Conservation (phyloP, 1,140 invertebrate species). For the Akabosia matsudoensis region DNA sequence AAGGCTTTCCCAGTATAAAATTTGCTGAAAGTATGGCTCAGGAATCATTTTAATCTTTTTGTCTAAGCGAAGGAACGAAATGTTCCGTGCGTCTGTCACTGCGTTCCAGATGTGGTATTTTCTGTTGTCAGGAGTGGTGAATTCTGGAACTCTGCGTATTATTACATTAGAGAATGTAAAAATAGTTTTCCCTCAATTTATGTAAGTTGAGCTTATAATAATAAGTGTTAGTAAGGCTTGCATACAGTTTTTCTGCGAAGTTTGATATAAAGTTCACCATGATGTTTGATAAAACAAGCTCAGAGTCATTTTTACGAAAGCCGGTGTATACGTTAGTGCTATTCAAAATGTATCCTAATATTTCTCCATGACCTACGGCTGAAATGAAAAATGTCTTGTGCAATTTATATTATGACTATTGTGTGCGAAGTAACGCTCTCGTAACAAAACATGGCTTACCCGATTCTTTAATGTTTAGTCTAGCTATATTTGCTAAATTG, state of each 20-base stretch:
- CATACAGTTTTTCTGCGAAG: conserved; percentile 4
- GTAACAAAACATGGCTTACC: too few relatives aligned
- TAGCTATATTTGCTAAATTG: conserved; percentile 25
- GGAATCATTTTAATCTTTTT: conserved; percentile 38
- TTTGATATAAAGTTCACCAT: neutral
- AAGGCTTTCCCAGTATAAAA: conserved; percentile 36
- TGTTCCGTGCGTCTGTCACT: conserved; percentile 18
- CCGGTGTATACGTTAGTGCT: conserved; percentile 4
- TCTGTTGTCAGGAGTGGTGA: conserved; percentile 9
- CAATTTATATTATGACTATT: neutral
- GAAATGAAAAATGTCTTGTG: too few relatives aligned
- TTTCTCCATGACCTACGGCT: conserved; percentile 17
- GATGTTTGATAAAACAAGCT: neutral
- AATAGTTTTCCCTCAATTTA: neutral
- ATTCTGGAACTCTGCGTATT: conserved; percentile 34
- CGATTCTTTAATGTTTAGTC: neutral
- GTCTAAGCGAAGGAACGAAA: conserved; percentile 29
- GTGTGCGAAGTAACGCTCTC: neutral
- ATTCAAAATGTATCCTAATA: conserved; percentile 2
- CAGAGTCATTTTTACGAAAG: neutral
- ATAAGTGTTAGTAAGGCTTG: too few relatives aligned
- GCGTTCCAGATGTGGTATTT: conserved; percentile 29
- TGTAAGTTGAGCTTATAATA: too few relatives aligned
- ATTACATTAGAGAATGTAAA: neutral
- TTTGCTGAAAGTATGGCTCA: conserved; percentile 27